Evolutionary conservation across 2,797 vertebrate genomes (phyloP), one percentile per base, ranked within the genome.

Genomic region (Schizothorax lantsangensis): DNA sequence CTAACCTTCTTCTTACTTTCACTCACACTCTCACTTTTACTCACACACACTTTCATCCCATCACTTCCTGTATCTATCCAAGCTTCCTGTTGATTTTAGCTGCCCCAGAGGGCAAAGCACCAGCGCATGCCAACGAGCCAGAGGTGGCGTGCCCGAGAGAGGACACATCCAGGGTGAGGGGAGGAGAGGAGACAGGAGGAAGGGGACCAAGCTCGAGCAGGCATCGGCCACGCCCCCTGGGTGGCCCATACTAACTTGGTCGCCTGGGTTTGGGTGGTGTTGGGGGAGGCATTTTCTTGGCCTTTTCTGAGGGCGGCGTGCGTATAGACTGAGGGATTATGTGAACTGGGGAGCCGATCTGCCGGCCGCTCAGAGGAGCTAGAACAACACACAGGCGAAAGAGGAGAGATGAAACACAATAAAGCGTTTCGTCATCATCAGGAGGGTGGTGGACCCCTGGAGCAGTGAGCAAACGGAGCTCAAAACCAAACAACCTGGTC

Each of bases 201-300:
- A 69, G 40, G 69, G 81, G 64, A 91, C 91, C 91, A 93, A 93
- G 91, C 89, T 82, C 91, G 91, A 88, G 86, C 93, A 96, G 91
- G 91, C 92, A 94, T 91, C 80, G 88, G 92, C 88, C 90, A 87
- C 40, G 15, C 89, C 92, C 92, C 91, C 85, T 6, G 43, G 87
- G 85, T 84, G 81, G 88, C 88, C 90, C 89, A 33, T 96, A 97
- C 96, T 97, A 96, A 97, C 96, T 97, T 97, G 96, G 95, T 95
- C 95, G 95, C 69, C 95, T 94, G 92, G 96, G 95, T 96, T 97
- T 97, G 90, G 96, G 96, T 49, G 96, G 96, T 9, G 96, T 96
- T 90, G 92, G 92, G 93, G 96, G 96, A 45, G 93, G 94, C 91
- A 93, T 93, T 96, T 94, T 96, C 95, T 93, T 92, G 84, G 93